A percentile compares a stretch with the other conserved stretches of the same genome.
Conservation (phyloP, 2,113 vertebrate species). For the Eublepharis macularius region DNA sequence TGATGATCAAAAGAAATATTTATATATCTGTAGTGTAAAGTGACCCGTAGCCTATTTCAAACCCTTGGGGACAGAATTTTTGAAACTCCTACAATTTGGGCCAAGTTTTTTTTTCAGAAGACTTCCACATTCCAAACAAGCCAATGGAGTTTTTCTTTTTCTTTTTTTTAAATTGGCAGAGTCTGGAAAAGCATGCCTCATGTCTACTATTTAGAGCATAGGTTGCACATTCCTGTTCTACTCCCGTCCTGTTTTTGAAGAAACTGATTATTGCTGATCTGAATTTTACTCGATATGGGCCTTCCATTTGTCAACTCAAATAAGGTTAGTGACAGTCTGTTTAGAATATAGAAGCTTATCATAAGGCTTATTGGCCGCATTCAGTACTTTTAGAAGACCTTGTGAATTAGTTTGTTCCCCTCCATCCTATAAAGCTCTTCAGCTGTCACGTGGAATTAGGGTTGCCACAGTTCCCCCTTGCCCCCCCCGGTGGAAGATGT, state of each 20-base stretch:
- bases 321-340: not conserved
- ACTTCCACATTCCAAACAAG: not conserved
- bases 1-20: not conserved
- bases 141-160: not conserved
- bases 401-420: not conserved
- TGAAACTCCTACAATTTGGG: not conserved
- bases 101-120: not conserved
- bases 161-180: not conserved
- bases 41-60: not conserved
- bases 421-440: not conserved
- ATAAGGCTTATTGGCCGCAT: not conserved
- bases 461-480: too few relatives aligned
- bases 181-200: not conserved
- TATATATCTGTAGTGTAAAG: rapidly evolving
- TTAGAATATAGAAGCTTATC: not conserved
- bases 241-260: not conserved
- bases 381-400: not conserved
- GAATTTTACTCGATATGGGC: not conserved
- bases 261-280: not conserved
- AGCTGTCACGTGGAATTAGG: not conserved
- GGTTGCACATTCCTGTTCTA: not conserved
- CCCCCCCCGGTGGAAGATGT: too few relatives aligned
- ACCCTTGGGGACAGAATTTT: rapidly evolving
- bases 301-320: not conserved
- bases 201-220: not conserved